Evolutionary conservation across 2,113 vertebrate species (phyloP), one percentile per base, ranked within the genome.

Genomic region (Aleadryas rufinucha): DNA sequence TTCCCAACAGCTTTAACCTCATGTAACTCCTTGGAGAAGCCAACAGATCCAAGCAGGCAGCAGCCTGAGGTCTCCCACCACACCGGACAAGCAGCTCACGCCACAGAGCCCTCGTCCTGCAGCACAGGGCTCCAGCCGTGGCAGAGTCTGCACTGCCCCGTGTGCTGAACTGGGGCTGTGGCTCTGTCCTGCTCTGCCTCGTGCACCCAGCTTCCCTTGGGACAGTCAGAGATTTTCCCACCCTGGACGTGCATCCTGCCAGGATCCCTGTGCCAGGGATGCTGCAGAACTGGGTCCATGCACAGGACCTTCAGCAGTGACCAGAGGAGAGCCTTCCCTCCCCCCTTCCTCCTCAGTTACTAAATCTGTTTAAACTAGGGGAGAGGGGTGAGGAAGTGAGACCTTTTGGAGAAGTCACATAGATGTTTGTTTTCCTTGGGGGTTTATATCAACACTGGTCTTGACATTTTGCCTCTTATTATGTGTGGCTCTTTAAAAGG

Each of bases 381-480:
- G 91, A 96, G 95, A 97, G 92, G 95, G 97, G 96, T 89, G 97
- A 97, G 97, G 97, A 97, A 98, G 97, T 97, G 96, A 98, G 98
- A 98, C 98, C 93, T 94, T 97, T 97, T 76, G 42, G 97, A 96
- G 97, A 97, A 97, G 97, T 97, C 98, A 96, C 97, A 96, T 97
- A 90, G 96, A 97, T 98, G 98, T 98, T 98, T 98, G 98, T 98
- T 98, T 98, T 98, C 97, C 98, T 98, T 98, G 96, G 97, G 97
- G 97, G 98, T 98, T 98, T 98, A 97, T 97, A 98, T 98, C 98
- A 98, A 98, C 98, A 98, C 87, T 96, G 98, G 97, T 97, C 98
- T 98, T 98, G 98, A 98, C 98, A 98, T 98, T 98, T 98, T 97
- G 97, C 98, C 98, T 98, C 98, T 98, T 98, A 98, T 98, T 98